Conservation (phyloP, 2,888 invertebrate genomes). For the Cynaeus angustus region DNA sequence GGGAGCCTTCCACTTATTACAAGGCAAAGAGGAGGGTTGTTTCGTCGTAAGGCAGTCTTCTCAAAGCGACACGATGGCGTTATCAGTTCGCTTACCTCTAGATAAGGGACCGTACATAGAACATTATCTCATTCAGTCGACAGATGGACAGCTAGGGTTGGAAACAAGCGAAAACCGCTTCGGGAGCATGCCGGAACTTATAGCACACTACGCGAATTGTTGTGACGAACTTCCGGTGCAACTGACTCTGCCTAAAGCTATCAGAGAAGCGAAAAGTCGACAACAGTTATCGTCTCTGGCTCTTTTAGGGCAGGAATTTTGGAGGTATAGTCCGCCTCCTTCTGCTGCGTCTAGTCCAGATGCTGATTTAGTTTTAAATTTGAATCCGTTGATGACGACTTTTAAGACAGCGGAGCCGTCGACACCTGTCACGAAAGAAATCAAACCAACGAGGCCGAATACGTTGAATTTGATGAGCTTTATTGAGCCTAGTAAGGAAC, state of each 20-base stretch:
- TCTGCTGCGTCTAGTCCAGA: conserved; percentile 73
- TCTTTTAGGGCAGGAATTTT: conserved; percentile 90
- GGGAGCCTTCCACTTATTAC: conserved; percentile 94
- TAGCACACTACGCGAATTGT: conserved; percentile 95
- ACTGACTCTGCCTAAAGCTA: conserved; percentile 87
- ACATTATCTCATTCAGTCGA: conserved; percentile 95
- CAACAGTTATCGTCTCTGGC: conserved; percentile 94
- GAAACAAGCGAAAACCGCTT: conserved; percentile 96
- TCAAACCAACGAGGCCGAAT: conserved; percentile 84
- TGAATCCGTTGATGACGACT: conserved; percentile 84
- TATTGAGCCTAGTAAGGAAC: conserved; percentile 61
- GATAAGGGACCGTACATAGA: conserved; percentile 94
- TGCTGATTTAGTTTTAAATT: conserved; percentile 82
- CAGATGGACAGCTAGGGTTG: conserved; percentile 85
- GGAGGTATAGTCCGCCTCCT: conserved; percentile 74
- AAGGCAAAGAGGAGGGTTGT: conserved; percentile 94
- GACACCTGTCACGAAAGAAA: conserved; percentile 70
- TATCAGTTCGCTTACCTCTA: conserved; percentile 91
- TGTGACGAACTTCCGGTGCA: conserved; percentile 96
- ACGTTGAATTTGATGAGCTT: conserved; percentile 84
- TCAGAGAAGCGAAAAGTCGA: conserved; percentile 90
- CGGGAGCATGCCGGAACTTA: conserved; percentile 92
- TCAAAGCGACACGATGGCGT: conserved; percentile 94
- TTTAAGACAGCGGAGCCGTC: conserved; percentile 79
- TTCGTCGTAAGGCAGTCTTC: conserved; percentile 97